Evolutionary conservation across 1,140 invertebrate genomes (phyloP), one percentile per base, ranked within the genome.

Genomic region (Bemisia tabaci): DNA sequence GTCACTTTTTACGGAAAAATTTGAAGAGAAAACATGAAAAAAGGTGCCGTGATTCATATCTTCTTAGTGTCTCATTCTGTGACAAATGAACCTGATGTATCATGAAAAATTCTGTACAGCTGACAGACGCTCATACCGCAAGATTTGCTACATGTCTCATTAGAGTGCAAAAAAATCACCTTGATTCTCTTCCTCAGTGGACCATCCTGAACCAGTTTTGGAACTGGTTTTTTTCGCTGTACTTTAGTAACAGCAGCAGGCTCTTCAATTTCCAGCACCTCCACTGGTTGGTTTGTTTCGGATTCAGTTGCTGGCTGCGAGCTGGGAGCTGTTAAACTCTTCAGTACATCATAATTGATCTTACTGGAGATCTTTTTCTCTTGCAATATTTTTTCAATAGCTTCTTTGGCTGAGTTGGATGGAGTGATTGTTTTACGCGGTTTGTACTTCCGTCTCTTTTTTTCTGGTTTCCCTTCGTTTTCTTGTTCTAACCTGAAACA

Each of bases 291-390:
- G 5, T 17, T 5, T 9, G 17, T 48, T n/a, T n/a, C n/a, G 5
- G 33, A 17, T 48, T 48, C 33, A 48, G 5, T 48, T 17, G 5
- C 33, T 9, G 33, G 5, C 5, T 9, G 5, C 17, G 33, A 48
- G 17, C 33, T 48, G 17, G 33, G 33, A 9, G 17, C 33, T 9
- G 5, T 85, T 70, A 95, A 78, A 74, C 85, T 91, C 73, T 92
- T 94, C 17, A 98, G 78, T 22, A 98, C 95, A 72, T 98, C 95
- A 74, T 98, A 98, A 78, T 98, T 97, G 33, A 98, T 97, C 83
- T 98, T 98, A 2, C 85, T 87, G 0, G 95, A 97, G 67, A 98
- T 89, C 75, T 92, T 92, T 76, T 95, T 97, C 72, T 96, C 94
- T 71, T 93, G 88, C 9, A 97, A 77, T 85, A 97, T 94, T 77